Conservation (phyloP, 2,797 vertebrate species). For the Synanceia verrucosa region DNA sequence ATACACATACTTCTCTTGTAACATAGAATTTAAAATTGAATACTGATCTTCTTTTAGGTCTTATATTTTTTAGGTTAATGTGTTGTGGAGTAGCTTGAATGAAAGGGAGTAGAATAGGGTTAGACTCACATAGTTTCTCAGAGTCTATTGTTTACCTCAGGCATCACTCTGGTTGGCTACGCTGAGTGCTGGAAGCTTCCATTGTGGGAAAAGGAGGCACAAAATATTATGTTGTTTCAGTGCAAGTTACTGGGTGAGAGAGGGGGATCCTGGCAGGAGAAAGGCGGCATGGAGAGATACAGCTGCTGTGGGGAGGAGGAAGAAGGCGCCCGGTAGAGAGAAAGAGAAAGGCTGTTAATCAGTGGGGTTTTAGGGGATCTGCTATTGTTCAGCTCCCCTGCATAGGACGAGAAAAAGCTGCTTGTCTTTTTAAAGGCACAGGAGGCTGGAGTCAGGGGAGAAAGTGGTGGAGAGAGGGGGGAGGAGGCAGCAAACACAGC, state of each 20-base stretch:
- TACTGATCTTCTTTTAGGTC: not conserved
- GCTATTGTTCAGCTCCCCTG: conserved; percentile 77
- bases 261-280: conserved; percentile 11
- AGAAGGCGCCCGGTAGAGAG: conserved; percentile 15
- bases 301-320: not conserved
- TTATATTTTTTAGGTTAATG: not conserved
- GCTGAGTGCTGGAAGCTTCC: conserved; percentile 63
- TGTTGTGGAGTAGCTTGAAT: conserved; percentile 13
- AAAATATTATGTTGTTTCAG: conserved; percentile 28
- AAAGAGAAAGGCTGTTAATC: conserved; percentile 34
- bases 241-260: conserved; percentile 3
- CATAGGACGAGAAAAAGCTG: conserved; percentile 63
- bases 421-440: conserved; percentile 81
- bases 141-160: conserved; percentile 77
- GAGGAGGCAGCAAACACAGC: conserved; percentile 74
- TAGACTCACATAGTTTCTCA: conserved; percentile 46
- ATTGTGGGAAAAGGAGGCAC: conserved; percentile 70
- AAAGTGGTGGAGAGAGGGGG: conserved; percentile 59
- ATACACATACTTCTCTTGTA: not conserved
- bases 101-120: conserved; percentile 17
- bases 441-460: conserved; percentile 65
- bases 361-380: conserved; percentile 40
- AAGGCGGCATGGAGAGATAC: conserved; percentile 5
- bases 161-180: conserved; percentile 64
- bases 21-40: not conserved